These are phyloP conservation scores for Drosophila kanekoi DNA, from an alignment of 2,888 invertebrate species.

Conservation along the genomic window DNA sequence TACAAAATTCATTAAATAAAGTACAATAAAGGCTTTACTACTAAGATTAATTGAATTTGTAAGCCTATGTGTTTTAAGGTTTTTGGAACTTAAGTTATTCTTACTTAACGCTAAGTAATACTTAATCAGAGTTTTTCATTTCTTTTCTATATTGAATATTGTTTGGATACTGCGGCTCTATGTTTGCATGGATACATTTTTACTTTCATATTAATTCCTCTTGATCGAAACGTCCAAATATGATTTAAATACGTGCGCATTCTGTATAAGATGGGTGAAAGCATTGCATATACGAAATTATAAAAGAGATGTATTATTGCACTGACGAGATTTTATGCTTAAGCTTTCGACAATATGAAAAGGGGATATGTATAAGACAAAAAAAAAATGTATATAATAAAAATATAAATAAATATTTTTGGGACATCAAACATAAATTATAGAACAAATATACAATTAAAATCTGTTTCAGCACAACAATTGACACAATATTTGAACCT, in stretches of 20 bases:
- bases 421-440: constrained; percentile 20
- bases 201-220: constrained; percentile 55
- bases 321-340: constrained; percentile 63
- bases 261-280: constrained; percentile 56
- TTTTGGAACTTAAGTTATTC: constrained; percentile 63
- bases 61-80: constrained; percentile 46
- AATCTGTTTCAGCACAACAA: constrained; percentile 38
- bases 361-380: constrained; percentile 8
- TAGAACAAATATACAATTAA: constrained; percentile 40
- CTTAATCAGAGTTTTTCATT: constrained; percentile 77
- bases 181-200: constrained; percentile 33
- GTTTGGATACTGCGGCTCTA: constrained; percentile 52
- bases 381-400: constrained; percentile 47
- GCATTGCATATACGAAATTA: constrained; percentile 29
- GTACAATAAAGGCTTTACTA: constrained; percentile 57
- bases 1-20: constrained; percentile 59
- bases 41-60: constrained; percentile 28
- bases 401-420: constrained; percentile 66
- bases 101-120: constrained; percentile 79
- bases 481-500: constrained; percentile 47
- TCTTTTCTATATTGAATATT: constrained; percentile 45
- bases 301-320: constrained; percentile 55
- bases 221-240: constrained; percentile 30
- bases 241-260: constrained; percentile 46
- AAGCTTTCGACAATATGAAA: constrained; percentile 39